Percentiles rank a stretch among this genome's conserved stretches.
Evolutionary conservation across 2,888 invertebrate genomes (phyloP).

Genomic region (Rhogogaster chlorosoma): DNA sequence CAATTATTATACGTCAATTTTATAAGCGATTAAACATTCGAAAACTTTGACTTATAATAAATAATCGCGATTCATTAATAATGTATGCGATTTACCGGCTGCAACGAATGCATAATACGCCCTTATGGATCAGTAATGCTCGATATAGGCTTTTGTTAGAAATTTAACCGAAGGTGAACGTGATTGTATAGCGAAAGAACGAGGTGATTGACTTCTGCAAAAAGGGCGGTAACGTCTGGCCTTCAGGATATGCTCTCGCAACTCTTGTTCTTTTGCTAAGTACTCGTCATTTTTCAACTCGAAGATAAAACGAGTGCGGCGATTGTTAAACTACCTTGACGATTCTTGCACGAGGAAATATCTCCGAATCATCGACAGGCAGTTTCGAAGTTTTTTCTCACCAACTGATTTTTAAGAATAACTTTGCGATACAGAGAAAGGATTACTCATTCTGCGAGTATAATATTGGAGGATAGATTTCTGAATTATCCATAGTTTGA

Average conservation of each 20-base stretch:
- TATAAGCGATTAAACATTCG: too few species aligned
- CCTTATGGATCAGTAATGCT: not conserved
- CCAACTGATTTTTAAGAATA: too few species aligned
- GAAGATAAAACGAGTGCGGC: not conserved
- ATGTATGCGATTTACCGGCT: not conserved
- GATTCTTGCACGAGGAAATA: not conserved
- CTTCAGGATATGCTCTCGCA: not conserved
- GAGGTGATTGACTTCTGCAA: not conserved
- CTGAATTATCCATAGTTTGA: too few species aligned
- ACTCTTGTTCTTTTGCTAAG: not conserved
- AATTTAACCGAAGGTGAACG: not conserved
- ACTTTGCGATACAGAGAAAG: too few species aligned
- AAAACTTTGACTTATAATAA: not conserved
- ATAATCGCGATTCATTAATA: not conserved
- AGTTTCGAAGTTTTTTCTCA: too few species aligned
- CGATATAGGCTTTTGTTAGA: not conserved
- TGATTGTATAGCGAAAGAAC: not conserved
- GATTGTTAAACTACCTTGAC: not conserved
- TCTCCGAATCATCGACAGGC: not conserved
- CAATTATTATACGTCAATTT: too few species aligned
- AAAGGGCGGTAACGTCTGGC: constrained; percentile 8
- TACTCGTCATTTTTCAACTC: not conserved
- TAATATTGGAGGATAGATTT: too few species aligned
- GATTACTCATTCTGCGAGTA: too few species aligned
- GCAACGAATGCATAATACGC: not conserved